Percentiles rank a stretch among this genome's conserved stretches.
Evolutionary conservation across 2,797 vertebrate species (phyloP).

Genomic region (Micropoecilia bifurca): DNA sequence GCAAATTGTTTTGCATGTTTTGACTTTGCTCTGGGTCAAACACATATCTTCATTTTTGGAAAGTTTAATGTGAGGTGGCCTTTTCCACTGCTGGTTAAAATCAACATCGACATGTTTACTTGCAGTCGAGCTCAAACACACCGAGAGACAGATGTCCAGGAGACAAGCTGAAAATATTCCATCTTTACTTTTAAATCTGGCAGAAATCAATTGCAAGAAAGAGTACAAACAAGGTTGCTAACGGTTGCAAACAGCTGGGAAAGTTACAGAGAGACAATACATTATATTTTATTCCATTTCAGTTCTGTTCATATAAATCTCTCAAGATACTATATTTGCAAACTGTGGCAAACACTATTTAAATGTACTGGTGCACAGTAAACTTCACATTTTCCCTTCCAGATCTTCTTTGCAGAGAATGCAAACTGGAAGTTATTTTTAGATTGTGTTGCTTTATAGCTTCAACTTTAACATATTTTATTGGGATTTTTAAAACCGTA

Average conservation of each 20-base stretch:
- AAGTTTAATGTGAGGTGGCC: background rate
- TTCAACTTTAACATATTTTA: background rate
- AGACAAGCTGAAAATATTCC: background rate
- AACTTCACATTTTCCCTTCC: background rate
- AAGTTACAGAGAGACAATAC: background rate
- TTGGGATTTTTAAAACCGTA: background rate
- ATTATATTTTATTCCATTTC: background rate
- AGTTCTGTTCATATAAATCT: background rate
- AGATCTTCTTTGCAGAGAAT: background rate
- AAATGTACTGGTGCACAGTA: background rate
- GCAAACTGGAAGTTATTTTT: background rate
- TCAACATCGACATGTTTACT: slow-evolving; percentile 5
- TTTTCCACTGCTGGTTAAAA: background rate
- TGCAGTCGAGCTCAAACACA: background rate
- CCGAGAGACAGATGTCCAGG: background rate
- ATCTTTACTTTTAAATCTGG: background rate
- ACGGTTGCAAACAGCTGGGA: background rate
- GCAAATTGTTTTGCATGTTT: background rate
- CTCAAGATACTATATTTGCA: background rate
- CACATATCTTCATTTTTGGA: background rate
- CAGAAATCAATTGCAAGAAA: background rate
- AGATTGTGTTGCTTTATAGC: background rate
- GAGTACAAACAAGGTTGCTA: background rate
- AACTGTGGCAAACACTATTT: background rate
- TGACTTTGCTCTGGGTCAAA: background rate